A percentile compares a stretch with the other conserved stretches of the same genome.
Conservation (phyloP, 1,140 invertebrate genomes). For the Drosophila orena region DNA sequence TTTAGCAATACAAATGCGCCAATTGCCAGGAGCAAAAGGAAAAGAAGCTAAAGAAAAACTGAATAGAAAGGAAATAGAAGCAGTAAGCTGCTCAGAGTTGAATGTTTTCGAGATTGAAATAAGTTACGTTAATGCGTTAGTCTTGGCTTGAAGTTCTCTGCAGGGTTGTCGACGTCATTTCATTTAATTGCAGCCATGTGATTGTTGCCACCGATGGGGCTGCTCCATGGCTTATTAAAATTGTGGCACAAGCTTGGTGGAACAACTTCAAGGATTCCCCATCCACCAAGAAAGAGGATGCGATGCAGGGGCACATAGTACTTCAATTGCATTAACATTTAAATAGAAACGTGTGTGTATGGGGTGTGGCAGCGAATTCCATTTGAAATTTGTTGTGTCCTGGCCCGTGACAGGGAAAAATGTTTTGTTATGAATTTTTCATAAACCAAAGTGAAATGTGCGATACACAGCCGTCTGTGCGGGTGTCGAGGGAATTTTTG, state of each 20-base stretch:
- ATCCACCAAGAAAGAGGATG: neutral
- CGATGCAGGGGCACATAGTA: constrained; percentile 4
- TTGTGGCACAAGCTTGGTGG: constrained; percentile 6
- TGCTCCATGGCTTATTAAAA: constrained; percentile 15
- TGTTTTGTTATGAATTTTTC: constrained; percentile 66
- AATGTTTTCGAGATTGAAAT: constrained; percentile 45
- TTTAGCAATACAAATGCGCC: constrained; percentile 63
- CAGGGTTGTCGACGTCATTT: constrained; percentile 53
- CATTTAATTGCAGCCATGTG: constrained; percentile 72
- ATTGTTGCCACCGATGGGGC: constrained; percentile 21
- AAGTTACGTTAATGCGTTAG: constrained; percentile 36
- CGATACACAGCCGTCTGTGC: constrained; percentile 12
- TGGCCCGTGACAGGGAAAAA: constrained; percentile 51
- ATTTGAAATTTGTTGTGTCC: constrained; percentile 49
- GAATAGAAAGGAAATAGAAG: neutral
- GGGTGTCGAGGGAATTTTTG: neutral
- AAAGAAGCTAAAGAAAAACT: neutral
- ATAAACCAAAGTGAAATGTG: constrained; percentile 61
- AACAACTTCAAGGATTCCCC: constrained; percentile 7
- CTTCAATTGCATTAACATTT: constrained; percentile 58
- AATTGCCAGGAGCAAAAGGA: constrained; percentile 40
- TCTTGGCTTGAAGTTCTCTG: constrained; percentile 17
- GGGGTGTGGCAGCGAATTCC: constrained; percentile 22
- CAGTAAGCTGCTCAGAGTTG: constrained; percentile 22
- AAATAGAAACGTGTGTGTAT: constrained; percentile 40